Evolutionary conservation across 2,797 vertebrate genomes (phyloP), one percentile per base, ranked within the genome.

Genomic region (Channa striata): DNA sequence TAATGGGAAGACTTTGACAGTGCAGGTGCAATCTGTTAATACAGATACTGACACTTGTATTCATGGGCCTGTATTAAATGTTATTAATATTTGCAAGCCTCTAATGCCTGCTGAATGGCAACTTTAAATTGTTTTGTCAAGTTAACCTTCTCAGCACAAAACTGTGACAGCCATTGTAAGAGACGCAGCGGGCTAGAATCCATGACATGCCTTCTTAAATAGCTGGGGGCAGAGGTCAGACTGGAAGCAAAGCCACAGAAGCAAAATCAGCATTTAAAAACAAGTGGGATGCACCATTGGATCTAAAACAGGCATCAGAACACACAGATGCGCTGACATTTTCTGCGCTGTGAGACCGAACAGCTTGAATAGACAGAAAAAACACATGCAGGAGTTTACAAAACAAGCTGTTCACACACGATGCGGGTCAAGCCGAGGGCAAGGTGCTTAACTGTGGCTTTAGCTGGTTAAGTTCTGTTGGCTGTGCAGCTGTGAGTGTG

Each of bases 201-300:
- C 1, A 21, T 36, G 48, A 60, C 63, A n/a, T 25, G 25, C n/a
- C 9, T 33, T n/a, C 44, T 66, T 51, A 51, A 46, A 42, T 50
- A 36, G 65, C 4, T 11, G 19, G 43, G 72, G 84, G 39, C 80
- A 75, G 68, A 80, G 88, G 69, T 80, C 63, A 84, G 58, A 56
- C 70, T 63, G 6, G 54, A 82, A 76, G 52, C 49, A 7, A n/a
- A n/a, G 48, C 37, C 43, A 61, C 67, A 75, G 53, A 59, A 53
- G 79, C 74, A 12, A 67, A 83, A 78, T 92, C 88, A 87, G 88
- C 86, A 2, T 53, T n/a, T 58, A 42, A 48, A 57, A 76, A 73
- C 63, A 73, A 70, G 72, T 39, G 10, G 77, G 23, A 12, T 19
- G 0, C 11, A 11, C 21, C n/a, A 52, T 51, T 71, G 0, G 8